A percentile compares a stretch with the other conserved stretches of the same genome.
phyloP scores from a whole-genome alignment of 2,888 invertebrate genomes.

The Xanthorhoe designata region DNA sequence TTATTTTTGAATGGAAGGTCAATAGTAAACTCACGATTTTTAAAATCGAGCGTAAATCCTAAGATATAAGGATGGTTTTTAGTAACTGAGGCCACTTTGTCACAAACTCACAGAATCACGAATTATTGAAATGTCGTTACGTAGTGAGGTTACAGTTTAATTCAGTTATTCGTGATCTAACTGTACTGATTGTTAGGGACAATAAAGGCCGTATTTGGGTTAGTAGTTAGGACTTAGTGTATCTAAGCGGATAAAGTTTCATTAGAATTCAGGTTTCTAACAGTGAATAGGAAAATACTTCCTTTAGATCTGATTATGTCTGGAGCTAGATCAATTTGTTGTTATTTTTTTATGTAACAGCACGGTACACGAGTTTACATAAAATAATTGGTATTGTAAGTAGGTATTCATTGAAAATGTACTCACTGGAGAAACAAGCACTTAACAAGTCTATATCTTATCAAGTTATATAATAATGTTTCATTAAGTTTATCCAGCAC shows the following conservation, averaged over 20 bases:
- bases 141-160: constrained; percentile 58
- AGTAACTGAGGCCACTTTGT: constrained; percentile 43
- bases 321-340: too few relatives aligned
- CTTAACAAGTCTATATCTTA: too few relatives aligned
- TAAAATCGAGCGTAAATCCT: constrained; percentile 8
- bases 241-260: constrained; percentile 14
- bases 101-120: constrained; percentile 59
- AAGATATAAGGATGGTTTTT: constrained; percentile 14
- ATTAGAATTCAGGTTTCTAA: background rate
- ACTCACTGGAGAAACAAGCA: too few relatives aligned
- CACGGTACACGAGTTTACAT: too few relatives aligned
- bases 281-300: background rate
- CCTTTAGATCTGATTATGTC: too few relatives aligned
- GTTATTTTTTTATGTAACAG: too few relatives aligned
- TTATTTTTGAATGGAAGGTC: constrained; percentile 19
- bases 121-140: constrained; percentile 65
- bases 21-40: constrained; percentile 3
- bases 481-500: too few relatives aligned
- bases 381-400: too few relatives aligned
- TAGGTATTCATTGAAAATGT: too few relatives aligned
- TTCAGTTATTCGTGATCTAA: constrained; percentile 66
- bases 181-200: constrained; percentile 58
- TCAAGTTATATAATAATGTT: too few relatives aligned
- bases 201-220: constrained; percentile 41
- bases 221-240: constrained; percentile 30